These are phyloP conservation scores for Apis mellifera DNA, from an alignment of 1,140 invertebrate genomes.

Conservation along the genomic window DNA sequence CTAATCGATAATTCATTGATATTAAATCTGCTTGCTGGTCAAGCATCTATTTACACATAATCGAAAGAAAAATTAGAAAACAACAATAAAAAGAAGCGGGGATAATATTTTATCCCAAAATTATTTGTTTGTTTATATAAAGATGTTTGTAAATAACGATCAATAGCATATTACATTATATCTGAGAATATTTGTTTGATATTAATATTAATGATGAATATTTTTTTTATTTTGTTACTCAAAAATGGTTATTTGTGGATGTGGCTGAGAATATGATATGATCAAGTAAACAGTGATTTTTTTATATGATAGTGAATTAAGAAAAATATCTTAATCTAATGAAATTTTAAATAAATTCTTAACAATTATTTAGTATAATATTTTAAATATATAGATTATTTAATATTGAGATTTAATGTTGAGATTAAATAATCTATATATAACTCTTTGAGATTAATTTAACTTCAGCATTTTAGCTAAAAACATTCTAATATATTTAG, in stretches of 20 bases:
- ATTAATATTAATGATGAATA: not conserved
- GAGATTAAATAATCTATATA: not conserved
- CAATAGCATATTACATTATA: not conserved
- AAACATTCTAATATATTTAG: no score
- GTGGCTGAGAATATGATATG: not conserved
- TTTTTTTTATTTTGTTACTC: not conserved
- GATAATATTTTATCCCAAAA: not conserved
- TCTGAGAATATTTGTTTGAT: not conserved
- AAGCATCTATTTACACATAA: not conserved
- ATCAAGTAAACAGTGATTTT: not conserved
- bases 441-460: not conserved
- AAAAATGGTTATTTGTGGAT: not conserved
- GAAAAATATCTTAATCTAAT: not conserved
- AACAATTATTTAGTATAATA: not conserved
- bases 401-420: not conserved
- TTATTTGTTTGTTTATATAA: not conserved
- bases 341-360: not conserved
- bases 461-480: not conserved
- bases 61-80: not conserved
- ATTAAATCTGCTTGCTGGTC: constrained; percentile 21
- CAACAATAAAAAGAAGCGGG: not conserved
- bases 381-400: not conserved
- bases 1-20: not conserved
- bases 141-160: not conserved
- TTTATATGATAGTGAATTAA: not conserved